Conservation (phyloP, 92 coral and sea anemone species). For the Galaxea fascicularis region DNA sequence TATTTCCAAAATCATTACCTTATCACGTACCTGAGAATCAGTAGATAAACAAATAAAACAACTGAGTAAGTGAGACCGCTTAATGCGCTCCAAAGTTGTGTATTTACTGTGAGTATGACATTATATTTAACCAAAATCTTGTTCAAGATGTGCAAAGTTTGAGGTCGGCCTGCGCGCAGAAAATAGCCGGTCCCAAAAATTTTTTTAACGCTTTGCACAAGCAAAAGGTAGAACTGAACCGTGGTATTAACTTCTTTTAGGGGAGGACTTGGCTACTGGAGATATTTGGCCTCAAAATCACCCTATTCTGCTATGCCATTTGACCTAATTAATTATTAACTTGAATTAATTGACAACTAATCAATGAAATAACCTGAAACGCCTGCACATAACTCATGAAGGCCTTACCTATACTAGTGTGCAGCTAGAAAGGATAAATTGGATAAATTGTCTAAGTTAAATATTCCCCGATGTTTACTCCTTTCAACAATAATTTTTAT, state of each 20-base stretch:
- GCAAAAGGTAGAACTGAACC: background rate
- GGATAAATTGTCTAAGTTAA: background rate
- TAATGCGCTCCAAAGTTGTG: background rate
- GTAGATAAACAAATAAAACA: too few species aligned
- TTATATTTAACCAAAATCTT: background rate
- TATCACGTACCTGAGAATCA: too few species aligned
- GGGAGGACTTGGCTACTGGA: background rate
- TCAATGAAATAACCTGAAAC: slow-evolving; percentile 6
- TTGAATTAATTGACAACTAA: background rate
- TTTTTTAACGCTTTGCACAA: background rate
- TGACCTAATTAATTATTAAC: background rate
- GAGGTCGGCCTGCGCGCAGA: background rate
- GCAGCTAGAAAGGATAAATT: background rate
- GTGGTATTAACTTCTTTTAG: background rate
- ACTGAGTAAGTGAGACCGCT: background rate
- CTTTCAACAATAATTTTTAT: background rate
- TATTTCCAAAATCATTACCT: too few species aligned
- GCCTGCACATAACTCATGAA: background rate
- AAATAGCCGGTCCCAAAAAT: background rate
- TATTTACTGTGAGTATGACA: background rate
- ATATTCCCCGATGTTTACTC: background rate
- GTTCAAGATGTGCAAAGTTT: slow-evolving; percentile 1
- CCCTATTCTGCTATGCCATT: background rate
- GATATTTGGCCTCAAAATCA: slow-evolving; percentile 13
- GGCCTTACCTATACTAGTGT: background rate